A percentile compares a stretch with the other conserved stretches of the same genome.
Evolutionary conservation across 2,113 vertebrate species (phyloP).

Genomic region (Cebus imitator): DNA sequence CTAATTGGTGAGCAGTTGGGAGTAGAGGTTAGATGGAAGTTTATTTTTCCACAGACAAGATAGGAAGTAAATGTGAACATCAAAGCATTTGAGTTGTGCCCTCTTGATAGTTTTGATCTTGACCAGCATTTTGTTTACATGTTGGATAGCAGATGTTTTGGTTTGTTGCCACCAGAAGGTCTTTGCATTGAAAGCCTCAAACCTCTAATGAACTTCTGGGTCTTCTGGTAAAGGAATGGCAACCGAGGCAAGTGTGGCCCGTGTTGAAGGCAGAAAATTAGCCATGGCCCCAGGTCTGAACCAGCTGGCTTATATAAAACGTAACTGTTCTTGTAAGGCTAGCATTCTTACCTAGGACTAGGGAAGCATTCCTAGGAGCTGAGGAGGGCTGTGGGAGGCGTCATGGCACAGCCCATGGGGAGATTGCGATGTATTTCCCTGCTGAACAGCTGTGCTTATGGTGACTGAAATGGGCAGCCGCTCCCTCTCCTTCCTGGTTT

Average conservation of each 20-base stretch:
- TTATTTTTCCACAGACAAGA: background rate
- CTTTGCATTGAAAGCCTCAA: background rate
- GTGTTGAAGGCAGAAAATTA: fast-evolving
- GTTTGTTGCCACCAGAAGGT: background rate
- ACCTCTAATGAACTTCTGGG: background rate
- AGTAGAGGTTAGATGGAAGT: background rate
- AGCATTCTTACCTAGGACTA: background rate
- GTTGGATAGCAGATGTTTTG: background rate
- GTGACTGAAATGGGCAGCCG: background rate
- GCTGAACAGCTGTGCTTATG: too few species aligned
- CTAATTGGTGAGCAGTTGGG: background rate
- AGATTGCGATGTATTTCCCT: background rate
- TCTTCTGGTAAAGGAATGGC: background rate
- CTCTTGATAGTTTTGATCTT: background rate
- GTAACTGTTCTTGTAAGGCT: background rate
- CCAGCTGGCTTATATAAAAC: background rate
- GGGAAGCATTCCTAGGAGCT: background rate
- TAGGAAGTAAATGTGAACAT: background rate
- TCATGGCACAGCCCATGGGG: fast-evolving
- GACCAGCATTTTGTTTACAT: background rate
- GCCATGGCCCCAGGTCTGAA: background rate
- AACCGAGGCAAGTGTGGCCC: background rate
- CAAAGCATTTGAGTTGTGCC: background rate
- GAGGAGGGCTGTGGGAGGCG: background rate
- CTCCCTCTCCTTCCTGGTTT: background rate